Evolutionary conservation across 1,140 invertebrate species (phyloP), one percentile per base, ranked within the genome.

Genomic region (Drosophila biarmipes): DNA sequence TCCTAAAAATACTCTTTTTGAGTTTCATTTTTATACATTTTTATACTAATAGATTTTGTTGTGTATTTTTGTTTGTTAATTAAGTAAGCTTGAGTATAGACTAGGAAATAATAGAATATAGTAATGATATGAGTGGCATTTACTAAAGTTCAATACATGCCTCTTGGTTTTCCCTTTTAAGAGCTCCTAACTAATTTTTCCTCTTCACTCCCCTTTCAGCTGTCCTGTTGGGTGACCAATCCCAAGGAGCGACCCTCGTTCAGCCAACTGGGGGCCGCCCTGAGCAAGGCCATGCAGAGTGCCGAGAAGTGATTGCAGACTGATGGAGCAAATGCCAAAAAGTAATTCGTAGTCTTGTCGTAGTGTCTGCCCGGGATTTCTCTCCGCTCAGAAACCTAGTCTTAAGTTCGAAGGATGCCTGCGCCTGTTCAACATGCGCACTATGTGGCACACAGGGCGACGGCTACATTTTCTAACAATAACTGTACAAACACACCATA

Each of bases 161-260:
- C 8, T 17, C 11, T 17, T 11, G 15, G 0, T 3, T 10, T 5
- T 42, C 7, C 4, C 4, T 19, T 12, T 11, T 10, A 40, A 35
- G 42, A 19, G 31, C 10, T 49, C 29, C 8, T 34, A 7, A 21
- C 19, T 54, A n/a, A 58, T 54, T 27, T 49, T 10, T 29, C 11
- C 34, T 19, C 14, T 11, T 10, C 0, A n/a, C n/a, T 15, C 8
- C n/a, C 2, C 0, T 21, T 61, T 31, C 37, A 89, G 73, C 76
- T 89, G 6, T 90, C 92, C n/a, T 96, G 95, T 78, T 95, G 94
- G 93, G 92, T 93, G 5, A 90, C 92, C 14, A 93, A 93, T 89
- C 94, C 95, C 8, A 93, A 94, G 58, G 94, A 95, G 56, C 92
- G 95, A 69, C 95, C 95, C 3, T 94, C 93, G 5, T 95, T 95